phyloP scores from a whole-genome alignment of 1,140 invertebrate species.

The Scaptomyza pallida region DNA sequence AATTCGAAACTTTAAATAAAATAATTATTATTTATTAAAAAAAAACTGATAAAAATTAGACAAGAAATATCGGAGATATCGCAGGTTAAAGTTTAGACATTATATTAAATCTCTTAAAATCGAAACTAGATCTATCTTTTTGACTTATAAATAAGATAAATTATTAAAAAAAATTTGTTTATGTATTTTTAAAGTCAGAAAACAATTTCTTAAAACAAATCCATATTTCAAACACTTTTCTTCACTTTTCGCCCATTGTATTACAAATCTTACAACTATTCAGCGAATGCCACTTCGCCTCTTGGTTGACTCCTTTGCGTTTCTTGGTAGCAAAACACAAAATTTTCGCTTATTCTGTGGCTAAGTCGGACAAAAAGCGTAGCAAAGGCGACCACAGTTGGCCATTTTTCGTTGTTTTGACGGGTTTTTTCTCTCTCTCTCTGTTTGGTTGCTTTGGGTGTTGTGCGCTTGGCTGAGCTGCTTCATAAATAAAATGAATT shows the following conservation, averaged over 20 bases:
- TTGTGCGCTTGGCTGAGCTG: slow-evolving; percentile 73
- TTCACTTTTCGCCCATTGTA: not conserved
- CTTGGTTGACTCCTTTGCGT: not conserved
- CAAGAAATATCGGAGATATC: no score
- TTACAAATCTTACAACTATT: not conserved
- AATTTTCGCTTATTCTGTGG: slow-evolving; percentile 16
- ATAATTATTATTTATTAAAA: no score
- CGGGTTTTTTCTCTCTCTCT: slow-evolving; percentile 6
- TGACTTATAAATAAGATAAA: no score
- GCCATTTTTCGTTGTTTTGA: slow-evolving; percentile 29
- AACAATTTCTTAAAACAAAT: no score
- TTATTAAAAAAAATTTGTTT: no score
- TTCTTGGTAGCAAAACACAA: slow-evolving; percentile 24
- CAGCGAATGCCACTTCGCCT: not conserved
- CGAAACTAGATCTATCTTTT: no score
- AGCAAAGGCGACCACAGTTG: slow-evolving; percentile 26
- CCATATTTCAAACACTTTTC: no score
- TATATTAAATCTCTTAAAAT: no score
- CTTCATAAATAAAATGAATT: slow-evolving; percentile 81
- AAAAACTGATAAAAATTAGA: no score
- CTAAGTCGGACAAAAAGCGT: slow-evolving; percentile 1
- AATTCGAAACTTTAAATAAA: no score
- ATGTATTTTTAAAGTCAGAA: no score
- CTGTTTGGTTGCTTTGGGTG: slow-evolving; percentile 52
- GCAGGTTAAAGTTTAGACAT: no score